phyloP scores from a whole-genome alignment of 2,888 invertebrate genomes.

The Lithophane leautieri region DNA sequence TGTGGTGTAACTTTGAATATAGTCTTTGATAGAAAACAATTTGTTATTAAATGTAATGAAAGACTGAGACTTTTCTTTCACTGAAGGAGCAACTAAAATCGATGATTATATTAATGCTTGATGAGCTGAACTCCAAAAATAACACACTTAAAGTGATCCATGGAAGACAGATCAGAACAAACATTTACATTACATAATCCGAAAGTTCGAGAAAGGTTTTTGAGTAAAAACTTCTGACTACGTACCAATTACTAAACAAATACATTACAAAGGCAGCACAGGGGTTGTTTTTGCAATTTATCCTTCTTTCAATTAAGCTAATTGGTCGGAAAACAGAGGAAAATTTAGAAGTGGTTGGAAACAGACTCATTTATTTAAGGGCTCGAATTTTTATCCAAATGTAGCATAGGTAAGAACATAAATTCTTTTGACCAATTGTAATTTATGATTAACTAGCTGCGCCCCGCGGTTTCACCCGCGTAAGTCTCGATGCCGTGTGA shows the following conservation, averaged over 20 bases:
- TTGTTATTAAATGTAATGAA: neutral
- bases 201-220: constrained; percentile 24
- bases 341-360: constrained; percentile 55
- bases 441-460: constrained; percentile 11
- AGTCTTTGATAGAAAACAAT: neutral
- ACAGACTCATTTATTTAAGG: constrained; percentile 50
- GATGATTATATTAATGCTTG: neutral
- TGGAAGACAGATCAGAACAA: constrained; percentile 22
- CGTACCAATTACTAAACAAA: constrained; percentile 54
- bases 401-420: constrained; percentile 2
- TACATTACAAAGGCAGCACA: constrained; percentile 50
- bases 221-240: constrained; percentile 33
- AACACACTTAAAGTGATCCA: neutral
- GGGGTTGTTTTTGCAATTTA: constrained; percentile 61
- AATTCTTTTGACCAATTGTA: constrained; percentile 28
- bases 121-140: neutral
- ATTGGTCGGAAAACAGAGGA: constrained; percentile 58
- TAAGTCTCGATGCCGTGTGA: too few relatives aligned
- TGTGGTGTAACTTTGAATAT: neutral
- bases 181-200: constrained; percentile 21
- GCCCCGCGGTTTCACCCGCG: too few relatives aligned
- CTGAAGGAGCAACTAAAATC: neutral
- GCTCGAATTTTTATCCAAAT: constrained; percentile 29
- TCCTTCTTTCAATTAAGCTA: constrained; percentile 63
- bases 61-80: neutral